These are phyloP conservation scores for Diadumene lineata DNA, from an alignment of 92 coral and sea anemone species.

Conservation along the genomic window DNA sequence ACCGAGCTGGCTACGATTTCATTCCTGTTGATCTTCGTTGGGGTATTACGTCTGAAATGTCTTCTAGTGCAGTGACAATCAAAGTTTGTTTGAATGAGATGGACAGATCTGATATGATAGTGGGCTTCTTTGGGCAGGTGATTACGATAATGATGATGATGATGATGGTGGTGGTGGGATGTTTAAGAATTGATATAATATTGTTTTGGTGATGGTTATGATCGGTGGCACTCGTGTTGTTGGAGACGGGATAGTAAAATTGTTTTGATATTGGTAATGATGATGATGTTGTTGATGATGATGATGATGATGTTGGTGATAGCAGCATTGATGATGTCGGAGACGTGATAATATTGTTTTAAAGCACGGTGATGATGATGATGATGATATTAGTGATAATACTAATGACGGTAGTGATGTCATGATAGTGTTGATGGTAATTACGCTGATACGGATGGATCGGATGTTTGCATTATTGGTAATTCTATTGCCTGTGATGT, in stretches of 20 bases:
- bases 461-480: too few relatives aligned
- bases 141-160: neutral
- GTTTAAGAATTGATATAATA: neutral
- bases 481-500: too few relatives aligned
- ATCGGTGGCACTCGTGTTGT: neutral
- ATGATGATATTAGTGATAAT: too few relatives aligned
- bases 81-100: constrained; percentile 87
- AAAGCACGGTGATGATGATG: too few relatives aligned
- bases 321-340: too few relatives aligned
- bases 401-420: too few relatives aligned
- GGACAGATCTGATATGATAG: constrained; percentile 95
- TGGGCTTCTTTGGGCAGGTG: constrained; percentile 98
- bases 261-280: neutral
- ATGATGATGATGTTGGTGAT: neutral
- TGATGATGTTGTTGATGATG: neutral
- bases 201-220: neutral
- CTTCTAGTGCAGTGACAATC: constrained; percentile 89
- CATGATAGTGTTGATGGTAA: too few relatives aligned
- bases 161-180: neutral
- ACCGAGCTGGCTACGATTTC: constrained; percentile 87
- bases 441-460: too few relatives aligned
- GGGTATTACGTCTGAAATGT: constrained; percentile 96
- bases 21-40: constrained; percentile 92
- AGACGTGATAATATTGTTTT: too few relatives aligned
- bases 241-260: too few relatives aligned